A percentile compares a stretch with the other conserved stretches of the same genome.
Conservation (phyloP, 2,888 invertebrate genomes). For the Lasioglossum villosulum region DNA sequence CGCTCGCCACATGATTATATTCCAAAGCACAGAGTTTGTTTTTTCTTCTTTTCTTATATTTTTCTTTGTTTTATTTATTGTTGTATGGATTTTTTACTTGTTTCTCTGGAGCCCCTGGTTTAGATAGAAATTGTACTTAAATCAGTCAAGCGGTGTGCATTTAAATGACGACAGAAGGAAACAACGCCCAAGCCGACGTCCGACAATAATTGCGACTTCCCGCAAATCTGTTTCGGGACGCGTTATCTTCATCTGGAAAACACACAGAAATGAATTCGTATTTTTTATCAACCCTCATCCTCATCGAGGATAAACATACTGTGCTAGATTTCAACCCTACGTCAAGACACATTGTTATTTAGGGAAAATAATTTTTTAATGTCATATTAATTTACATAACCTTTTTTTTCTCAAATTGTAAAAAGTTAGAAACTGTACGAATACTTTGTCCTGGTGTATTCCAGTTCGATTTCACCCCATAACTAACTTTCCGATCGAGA, state of each 20-base stretch:
- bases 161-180: slow-evolving; percentile 76
- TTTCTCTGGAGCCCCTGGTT: slow-evolving; percentile 53
- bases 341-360: no score
- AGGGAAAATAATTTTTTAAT: no score
- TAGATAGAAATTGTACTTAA: slow-evolving; percentile 73
- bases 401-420: no score
- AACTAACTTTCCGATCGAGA: no score
- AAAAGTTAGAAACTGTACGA: no score
- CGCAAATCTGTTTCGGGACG: slow-evolving; percentile 63
- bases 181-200: slow-evolving; percentile 72
- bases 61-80: not conserved
- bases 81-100: slow-evolving; percentile 13
- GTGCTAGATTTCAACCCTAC: no score
- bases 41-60: not conserved
- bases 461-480: no score
- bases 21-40: slow-evolving; percentile 67
- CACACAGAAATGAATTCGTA: no score
- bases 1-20: slow-evolving; percentile 62
- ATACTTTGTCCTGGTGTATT: no score
- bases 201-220: slow-evolving; percentile 69
- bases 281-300: no score
- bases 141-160: slow-evolving; percentile 77
- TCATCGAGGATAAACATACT: no score
- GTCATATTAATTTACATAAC: no score
- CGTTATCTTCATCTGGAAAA: slow-evolving; percentile 78